Evolutionary conservation across 2,888 invertebrate species (phyloP).

Genomic region (Cyrtodaria siliqua): DNA sequence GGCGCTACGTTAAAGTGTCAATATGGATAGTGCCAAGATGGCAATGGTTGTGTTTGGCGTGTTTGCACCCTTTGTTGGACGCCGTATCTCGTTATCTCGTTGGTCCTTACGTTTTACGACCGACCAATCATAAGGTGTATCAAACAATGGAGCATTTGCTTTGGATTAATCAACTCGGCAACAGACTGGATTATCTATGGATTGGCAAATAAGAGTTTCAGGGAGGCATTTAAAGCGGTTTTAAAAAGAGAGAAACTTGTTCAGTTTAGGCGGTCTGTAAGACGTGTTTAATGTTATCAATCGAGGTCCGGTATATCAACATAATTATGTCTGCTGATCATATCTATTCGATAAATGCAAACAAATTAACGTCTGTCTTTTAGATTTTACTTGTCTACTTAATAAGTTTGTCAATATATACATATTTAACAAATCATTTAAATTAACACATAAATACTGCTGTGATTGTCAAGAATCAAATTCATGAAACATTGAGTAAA

Average conservation of each 20-base stretch:
- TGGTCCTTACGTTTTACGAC: constrained; percentile 17
- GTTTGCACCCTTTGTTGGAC: constrained; percentile 46
- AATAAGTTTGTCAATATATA: too few species aligned
- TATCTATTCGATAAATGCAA: too few species aligned
- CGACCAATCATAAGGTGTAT: constrained; percentile 21
- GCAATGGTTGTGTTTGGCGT: constrained; percentile 44
- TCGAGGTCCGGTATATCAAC: too few species aligned
- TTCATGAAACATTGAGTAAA: too few species aligned
- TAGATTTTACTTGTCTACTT: too few species aligned
- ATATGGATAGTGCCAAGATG: constrained; percentile 26
- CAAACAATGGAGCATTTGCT: constrained; percentile 41
- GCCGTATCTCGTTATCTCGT: constrained; percentile 39
- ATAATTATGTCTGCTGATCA: too few species aligned
- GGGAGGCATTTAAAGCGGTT: constrained; percentile 41
- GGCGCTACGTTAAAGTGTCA: too few species aligned
- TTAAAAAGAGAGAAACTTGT: constrained; percentile 9
- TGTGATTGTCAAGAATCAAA: too few species aligned
- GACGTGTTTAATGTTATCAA: too few species aligned
- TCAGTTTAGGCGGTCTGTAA: constrained; percentile 8
- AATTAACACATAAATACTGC: too few species aligned
- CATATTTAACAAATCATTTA: too few species aligned
- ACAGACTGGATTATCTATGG: constrained; percentile 58
- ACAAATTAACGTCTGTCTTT: too few species aligned
- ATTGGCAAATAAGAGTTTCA: constrained; percentile 47
- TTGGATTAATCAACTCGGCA: constrained; percentile 48